Conservation (phyloP, 2,797 vertebrate genomes). For the Sorex maritimensis region DNA sequence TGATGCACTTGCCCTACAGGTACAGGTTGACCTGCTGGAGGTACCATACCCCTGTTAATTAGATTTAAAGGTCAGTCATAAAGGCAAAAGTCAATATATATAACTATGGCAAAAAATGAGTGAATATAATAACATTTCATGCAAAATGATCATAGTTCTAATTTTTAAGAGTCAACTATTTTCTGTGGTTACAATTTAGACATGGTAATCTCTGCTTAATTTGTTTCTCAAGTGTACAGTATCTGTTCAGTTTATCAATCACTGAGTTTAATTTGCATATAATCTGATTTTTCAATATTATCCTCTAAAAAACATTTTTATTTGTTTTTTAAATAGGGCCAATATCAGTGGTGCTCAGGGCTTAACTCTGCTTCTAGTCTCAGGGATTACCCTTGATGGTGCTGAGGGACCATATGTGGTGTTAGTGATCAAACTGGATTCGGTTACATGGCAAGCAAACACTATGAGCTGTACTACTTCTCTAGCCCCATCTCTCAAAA, state of each 20-base stretch:
- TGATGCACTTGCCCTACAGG: too few relatives aligned
- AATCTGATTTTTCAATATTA: slow-evolving; percentile 65
- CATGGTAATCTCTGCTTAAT: slow-evolving; percentile 88
- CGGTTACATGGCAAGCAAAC: too few relatives aligned
- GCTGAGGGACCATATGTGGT: too few relatives aligned
- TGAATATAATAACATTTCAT: slow-evolving; percentile 89
- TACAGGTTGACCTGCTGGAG: too few relatives aligned
- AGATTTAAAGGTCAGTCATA: slow-evolving; percentile 83
- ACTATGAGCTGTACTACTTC: too few relatives aligned
- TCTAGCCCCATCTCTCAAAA: slow-evolving; percentile 69
- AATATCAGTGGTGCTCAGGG: too few relatives aligned
- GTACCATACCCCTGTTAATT: too few relatives aligned
- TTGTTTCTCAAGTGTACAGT: slow-evolving; percentile 85
- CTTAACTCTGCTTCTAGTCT: too few relatives aligned
- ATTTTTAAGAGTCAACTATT: slow-evolving; percentile 88
- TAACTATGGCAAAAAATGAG: slow-evolving; percentile 89
- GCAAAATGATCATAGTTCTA: slow-evolving; percentile 87
- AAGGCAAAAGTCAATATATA: slow-evolving; percentile 87
- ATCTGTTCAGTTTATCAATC: slow-evolving; percentile 86
- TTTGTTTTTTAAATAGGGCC: too few relatives aligned
- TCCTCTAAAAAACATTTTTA: too few relatives aligned
- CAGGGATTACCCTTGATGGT: too few relatives aligned
- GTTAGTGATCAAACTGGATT: too few relatives aligned
- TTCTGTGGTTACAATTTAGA: slow-evolving; percentile 89
- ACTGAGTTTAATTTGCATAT: slow-evolving; percentile 79